Conservation (phyloP, 1,140 invertebrate species). For the Drosophila kanapiae region DNA sequence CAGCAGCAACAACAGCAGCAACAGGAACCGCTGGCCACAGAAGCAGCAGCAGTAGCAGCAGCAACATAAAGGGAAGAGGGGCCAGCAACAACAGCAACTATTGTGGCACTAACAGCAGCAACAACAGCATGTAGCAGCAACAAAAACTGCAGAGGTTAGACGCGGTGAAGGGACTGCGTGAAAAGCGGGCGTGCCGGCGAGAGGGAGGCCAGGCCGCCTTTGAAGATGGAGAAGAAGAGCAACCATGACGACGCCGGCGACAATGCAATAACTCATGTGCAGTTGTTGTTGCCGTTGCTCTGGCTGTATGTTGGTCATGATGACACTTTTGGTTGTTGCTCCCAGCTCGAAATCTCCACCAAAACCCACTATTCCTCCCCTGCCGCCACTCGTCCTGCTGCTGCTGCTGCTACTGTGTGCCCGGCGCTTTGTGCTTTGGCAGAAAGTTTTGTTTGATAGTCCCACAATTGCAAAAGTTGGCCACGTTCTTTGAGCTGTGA, state of each 20-base stretch:
- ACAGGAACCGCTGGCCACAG: conserved; percentile 38
- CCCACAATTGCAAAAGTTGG: conserved; percentile 66
- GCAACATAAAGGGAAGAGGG: conserved; percentile 1
- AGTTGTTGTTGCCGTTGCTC: conserved; percentile 38
- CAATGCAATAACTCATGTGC: conserved; percentile 78
- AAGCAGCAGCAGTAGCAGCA: conserved; percentile 21
- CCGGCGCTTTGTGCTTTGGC: conserved; percentile 54
- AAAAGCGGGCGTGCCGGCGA: neutral
- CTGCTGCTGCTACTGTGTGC: neutral
- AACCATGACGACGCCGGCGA: conserved; percentile 59
- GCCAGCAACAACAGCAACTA: conserved; percentile 6
- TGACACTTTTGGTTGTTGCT: conserved; percentile 70
- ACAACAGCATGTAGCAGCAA: neutral
- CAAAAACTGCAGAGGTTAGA: conserved; percentile 25
- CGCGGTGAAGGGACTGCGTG: conserved; percentile 14
- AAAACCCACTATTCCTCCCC: neutral
- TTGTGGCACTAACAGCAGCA: conserved; percentile 1
- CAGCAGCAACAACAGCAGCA: conserved; percentile 35
- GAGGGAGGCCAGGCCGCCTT: neutral
- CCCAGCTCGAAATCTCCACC: conserved; percentile 25
- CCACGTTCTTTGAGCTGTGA: conserved; percentile 56
- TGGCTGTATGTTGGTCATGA: conserved; percentile 63
- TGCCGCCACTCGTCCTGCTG: neutral
- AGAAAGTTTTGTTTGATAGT: conserved; percentile 73
- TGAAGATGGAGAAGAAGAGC: conserved; percentile 28